Evolutionary conservation across 2,888 invertebrate species (phyloP).

Genomic region (Lasius fuliginosus): DNA sequence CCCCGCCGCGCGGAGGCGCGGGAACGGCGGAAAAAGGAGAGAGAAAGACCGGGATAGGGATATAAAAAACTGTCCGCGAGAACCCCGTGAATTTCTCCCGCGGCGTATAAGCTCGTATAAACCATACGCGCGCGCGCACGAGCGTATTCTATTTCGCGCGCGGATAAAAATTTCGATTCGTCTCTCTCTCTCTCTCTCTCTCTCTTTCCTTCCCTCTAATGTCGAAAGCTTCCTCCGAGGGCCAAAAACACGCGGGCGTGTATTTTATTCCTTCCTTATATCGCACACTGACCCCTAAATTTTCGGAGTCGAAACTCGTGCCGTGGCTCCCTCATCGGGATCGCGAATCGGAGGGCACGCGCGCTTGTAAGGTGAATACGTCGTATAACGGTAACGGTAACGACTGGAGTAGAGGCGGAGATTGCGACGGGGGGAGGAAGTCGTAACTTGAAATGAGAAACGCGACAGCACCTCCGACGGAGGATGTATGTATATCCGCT

Average conservation of each 20-base stretch:
- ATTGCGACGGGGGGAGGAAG: constrained; percentile 62
- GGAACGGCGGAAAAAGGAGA: constrained; percentile 62
- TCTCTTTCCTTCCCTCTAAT: constrained; percentile 9
- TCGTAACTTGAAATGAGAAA: constrained; percentile 72
- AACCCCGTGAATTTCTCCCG: constrained; percentile 71
- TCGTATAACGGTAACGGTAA: constrained; percentile 63
- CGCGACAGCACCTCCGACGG: constrained; percentile 57
- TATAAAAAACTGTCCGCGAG: constrained; percentile 76
- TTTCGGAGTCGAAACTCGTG: constrained; percentile 40
- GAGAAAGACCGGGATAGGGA: constrained; percentile 60
- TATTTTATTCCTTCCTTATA: constrained; percentile 33
- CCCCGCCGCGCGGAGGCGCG: constrained; percentile 56
- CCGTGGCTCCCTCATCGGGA: constrained; percentile 11
- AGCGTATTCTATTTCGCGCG: constrained; percentile 83
- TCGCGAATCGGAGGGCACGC: constrained; percentile 35
- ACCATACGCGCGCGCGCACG: constrained; percentile 74
- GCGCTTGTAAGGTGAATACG: constrained; percentile 64
- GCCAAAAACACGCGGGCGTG: background rate
- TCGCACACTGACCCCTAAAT: constrained; percentile 48
- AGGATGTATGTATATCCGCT: constrained; percentile 61
- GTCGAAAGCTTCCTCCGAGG: constrained; percentile 1
- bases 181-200: background rate
- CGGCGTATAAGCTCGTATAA: constrained; percentile 79
- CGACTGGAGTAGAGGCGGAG: constrained; percentile 24
- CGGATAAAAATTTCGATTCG: constrained; percentile 82